Conservation (phyloP, 2,113 vertebrate genomes). For the Aix galericulata region DNA sequence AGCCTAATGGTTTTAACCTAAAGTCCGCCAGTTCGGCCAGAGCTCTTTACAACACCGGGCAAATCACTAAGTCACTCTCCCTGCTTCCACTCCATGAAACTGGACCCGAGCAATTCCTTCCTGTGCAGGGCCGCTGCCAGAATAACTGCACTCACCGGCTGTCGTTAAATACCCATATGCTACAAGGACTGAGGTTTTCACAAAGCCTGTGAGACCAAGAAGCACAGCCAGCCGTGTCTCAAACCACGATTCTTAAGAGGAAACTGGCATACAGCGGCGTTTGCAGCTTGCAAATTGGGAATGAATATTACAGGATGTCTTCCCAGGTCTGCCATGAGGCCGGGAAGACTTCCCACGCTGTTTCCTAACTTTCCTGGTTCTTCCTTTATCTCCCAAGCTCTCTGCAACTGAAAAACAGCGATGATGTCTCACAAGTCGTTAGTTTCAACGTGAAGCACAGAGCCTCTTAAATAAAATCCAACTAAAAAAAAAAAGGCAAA, state of each 20-base stretch:
- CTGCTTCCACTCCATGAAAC: not conserved
- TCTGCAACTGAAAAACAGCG: not conserved
- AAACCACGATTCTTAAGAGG: not conserved
- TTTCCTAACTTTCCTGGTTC: not conserved
- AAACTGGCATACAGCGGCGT: not conserved
- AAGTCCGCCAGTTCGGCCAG: not conserved
- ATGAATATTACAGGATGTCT: not conserved
- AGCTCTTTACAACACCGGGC: not conserved
- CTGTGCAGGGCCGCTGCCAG: not conserved
- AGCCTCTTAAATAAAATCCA: not conserved
- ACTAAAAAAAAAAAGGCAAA: not conserved
- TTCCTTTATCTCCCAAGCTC: not conserved
- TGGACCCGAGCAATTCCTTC: not conserved
- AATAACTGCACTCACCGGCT: not conserved
- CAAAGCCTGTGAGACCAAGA: not conserved
- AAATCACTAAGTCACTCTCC: not conserved
- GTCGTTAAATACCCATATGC: not conserved
- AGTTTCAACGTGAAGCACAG: not conserved
- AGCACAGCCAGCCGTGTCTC: not conserved
- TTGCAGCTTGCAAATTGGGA: not conserved
- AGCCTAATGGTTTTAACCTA: not conserved
- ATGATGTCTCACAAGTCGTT: not conserved
- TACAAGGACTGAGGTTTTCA: not conserved
- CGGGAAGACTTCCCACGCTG: not conserved
- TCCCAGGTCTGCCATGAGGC: fast-evolving